Base-by-base conservation (phyloP, 2,888 invertebrate species). In the Ornithoptera alexandrae region DNA sequence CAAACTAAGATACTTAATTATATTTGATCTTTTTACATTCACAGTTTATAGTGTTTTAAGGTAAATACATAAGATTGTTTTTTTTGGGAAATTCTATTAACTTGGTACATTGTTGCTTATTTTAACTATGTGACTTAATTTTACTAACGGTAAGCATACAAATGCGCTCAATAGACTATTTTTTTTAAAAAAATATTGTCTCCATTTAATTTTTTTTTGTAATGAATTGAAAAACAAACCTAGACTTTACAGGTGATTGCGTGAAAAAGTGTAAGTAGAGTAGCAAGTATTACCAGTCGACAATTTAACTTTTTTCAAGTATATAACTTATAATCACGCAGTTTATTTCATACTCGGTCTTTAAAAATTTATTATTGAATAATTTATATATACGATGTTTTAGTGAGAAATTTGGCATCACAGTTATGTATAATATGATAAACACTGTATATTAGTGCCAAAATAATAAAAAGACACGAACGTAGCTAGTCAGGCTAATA, bases 381-480 rank as follows among this genome's bases (percentile, higher is more conserved):
- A 42, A 15, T 46, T 15, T 15, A 46, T 46, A 15, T 46, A 15
- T 15, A 46, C 12, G 2, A 46, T 46, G 3, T 46, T 12, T 46
- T 46, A 46, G 46, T 46, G 46, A 15, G 53, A 53, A 53, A 6
- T 53, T n/a, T 5, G 15, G 1, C 46, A 53, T 53, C n/a, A 53
- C 18, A 53, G 5, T 53, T 53, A 18, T 10, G 12, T 53, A 30
- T 3, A 53, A n/a, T 53, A 53, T 15, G 15, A 46, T 46, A 12
- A 46, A 46, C 56, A 22, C 17, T 30, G 59, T 63, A 6, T 57
- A 46, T 61, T 20, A 61, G 67, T 67, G 70, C 70, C 70, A 70
- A 70, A 70, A 64, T 10, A 8, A 64, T 15, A 66, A 70, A 64
- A 67, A 70, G 65, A 66, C 65, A 61, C 67, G 61, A 70, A n/a